Conservation (phyloP, 64 coral and sea anemone genomes). For the Anthopleura sola region DNA sequence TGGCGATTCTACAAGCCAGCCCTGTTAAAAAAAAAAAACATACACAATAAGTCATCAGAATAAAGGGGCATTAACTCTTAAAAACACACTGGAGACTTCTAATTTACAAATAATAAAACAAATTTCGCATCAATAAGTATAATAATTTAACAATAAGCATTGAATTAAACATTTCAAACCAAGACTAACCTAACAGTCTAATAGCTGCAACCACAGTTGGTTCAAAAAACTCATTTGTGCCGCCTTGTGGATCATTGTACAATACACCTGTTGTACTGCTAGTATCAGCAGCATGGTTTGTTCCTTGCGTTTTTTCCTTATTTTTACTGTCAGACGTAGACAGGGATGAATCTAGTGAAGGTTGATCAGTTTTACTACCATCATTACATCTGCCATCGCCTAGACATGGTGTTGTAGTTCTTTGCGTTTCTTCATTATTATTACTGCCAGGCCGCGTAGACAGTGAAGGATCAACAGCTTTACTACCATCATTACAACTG, state of each 20-base stretch:
- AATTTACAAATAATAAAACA: no score
- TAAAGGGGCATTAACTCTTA: no score
- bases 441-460: no score
- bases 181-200: constrained; percentile 38
- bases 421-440: no score
- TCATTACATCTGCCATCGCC: no score
- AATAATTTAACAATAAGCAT: no score
- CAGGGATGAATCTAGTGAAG: neutral
- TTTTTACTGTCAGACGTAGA: neutral
- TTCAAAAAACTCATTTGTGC: neutral
- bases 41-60: no score
- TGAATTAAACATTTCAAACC: neutral
- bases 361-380: neutral
- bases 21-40: neutral
- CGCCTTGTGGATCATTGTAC: neutral
- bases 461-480: no score
- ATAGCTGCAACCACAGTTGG: constrained; percentile 32
- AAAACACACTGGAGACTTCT: no score
- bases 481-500: no score
- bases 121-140: no score
- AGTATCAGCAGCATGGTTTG: neutral
- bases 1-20: neutral
- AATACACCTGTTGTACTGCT: neutral
- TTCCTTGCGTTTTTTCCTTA: neutral
- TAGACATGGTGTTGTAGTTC: no score